Evolutionary conservation across 2,888 invertebrate genomes (phyloP).

Genomic region (Pediacus dermestoides): DNA sequence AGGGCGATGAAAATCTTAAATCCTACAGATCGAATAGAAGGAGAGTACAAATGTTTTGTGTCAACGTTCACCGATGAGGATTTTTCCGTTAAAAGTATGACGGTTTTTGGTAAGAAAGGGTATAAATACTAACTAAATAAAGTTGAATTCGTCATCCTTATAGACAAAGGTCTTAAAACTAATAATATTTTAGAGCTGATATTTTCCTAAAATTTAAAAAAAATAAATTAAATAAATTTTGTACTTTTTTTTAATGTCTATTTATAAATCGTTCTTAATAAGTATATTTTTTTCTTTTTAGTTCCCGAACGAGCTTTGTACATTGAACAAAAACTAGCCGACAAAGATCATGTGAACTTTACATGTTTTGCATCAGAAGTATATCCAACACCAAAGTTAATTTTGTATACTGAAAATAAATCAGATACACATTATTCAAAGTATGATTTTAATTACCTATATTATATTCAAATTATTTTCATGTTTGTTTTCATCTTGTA

Average conservation of each 20-base stretch:
- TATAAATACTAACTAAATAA: slow-evolving; percentile 1
- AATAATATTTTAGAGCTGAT: background rate
- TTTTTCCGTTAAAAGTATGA: slow-evolving; percentile 60
- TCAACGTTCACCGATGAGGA: slow-evolving; percentile 68
- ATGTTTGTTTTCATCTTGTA: too few relatives aligned
- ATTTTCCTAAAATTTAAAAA: too few relatives aligned
- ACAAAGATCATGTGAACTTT: slow-evolving; percentile 47
- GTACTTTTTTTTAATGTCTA: too few relatives aligned
- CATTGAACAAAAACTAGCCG: slow-evolving; percentile 33
- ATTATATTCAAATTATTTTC: too few relatives aligned
- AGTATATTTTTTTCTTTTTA: slow-evolving; percentile 27
- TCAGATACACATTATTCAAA: slow-evolving; percentile 34
- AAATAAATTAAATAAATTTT: too few relatives aligned
- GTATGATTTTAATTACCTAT: too few relatives aligned
- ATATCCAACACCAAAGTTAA: slow-evolving; percentile 47
- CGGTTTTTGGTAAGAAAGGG: slow-evolving; percentile 60
- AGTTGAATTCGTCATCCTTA: too few relatives aligned
- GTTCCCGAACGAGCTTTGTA: slow-evolving; percentile 44
- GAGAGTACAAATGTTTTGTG: slow-evolving; percentile 70
- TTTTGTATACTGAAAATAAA: slow-evolving; percentile 42
- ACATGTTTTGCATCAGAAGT: slow-evolving; percentile 49
- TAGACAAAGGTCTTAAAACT: too few relatives aligned
- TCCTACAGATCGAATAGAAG: slow-evolving; percentile 67
- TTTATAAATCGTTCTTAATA: too few relatives aligned
- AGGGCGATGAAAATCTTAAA: slow-evolving; percentile 66